Conservation (phyloP, 1,140 invertebrate species). For the Bombus picipes region DNA sequence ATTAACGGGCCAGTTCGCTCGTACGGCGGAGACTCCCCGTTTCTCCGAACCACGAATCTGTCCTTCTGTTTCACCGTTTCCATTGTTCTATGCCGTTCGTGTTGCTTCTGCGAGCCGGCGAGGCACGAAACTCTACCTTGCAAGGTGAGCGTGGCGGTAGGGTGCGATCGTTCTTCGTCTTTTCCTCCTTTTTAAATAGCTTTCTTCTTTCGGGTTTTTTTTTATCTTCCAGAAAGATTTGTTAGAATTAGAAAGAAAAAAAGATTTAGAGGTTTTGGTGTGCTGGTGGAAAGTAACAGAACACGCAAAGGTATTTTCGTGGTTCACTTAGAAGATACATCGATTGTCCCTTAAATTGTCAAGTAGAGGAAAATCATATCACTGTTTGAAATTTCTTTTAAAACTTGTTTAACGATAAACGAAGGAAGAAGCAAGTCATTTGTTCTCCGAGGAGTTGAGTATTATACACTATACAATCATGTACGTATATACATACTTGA, state of each 20-base stretch:
- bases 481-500: background rate
- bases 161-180: background rate
- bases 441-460: background rate
- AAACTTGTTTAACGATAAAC: background rate
- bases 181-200: too few species aligned
- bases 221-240: background rate
- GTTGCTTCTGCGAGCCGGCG: background rate
- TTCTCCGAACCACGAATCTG: conserved; percentile 48
- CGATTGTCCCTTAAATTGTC: background rate
- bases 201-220: background rate
- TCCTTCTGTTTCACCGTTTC: conserved; percentile 25
- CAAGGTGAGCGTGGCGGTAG: background rate
- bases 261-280: background rate
- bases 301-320: background rate
- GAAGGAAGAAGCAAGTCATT: background rate
- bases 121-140: conserved; percentile 7
- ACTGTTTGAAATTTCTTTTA: background rate
- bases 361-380: background rate
- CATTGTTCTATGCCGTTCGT: conserved; percentile 39
- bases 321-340: background rate
- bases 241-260: background rate
- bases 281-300: background rate
- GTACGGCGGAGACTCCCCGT: conserved; percentile 20
- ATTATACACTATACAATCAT: background rate
- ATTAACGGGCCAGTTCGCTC: conserved; percentile 40